Conservation (phyloP, 2,888 invertebrate genomes). For the Drosophila tripunctata region DNA sequence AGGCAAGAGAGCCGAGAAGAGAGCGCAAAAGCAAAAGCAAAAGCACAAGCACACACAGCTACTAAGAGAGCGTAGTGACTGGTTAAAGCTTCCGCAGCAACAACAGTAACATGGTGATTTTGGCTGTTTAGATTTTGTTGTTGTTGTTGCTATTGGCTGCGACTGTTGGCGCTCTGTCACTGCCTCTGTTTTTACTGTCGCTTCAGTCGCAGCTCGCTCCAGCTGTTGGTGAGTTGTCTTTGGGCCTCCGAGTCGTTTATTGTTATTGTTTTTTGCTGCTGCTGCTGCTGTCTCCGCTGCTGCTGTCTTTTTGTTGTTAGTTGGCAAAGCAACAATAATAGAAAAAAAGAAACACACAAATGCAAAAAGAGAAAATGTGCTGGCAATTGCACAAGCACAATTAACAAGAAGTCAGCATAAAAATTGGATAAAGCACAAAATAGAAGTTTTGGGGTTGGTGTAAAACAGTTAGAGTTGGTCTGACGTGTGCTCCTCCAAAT, state of each 20-base stretch:
- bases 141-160: slow-evolving; percentile 19
- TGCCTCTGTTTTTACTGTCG: slow-evolving; percentile 10
- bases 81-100: slow-evolving; percentile 27
- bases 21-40: slow-evolving; percentile 1
- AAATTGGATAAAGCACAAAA: background rate
- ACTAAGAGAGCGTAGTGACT: slow-evolving; percentile 19
- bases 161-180: slow-evolving; percentile 12
- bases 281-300: slow-evolving; percentile 1
- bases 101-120: slow-evolving; percentile 35
- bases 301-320: slow-evolving; percentile 17
- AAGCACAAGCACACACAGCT: too few species aligned
- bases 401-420: background rate
- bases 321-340: slow-evolving; percentile 12
- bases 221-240: slow-evolving; percentile 70
- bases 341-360: slow-evolving; percentile 5
- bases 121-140: slow-evolving; percentile 44
- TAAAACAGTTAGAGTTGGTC: background rate
- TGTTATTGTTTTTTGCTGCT: slow-evolving; percentile 1
- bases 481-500: slow-evolving; percentile 38
- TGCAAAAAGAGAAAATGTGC: slow-evolving; percentile 68
- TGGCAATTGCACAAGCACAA: slow-evolving; percentile 54
- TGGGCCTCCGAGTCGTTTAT: slow-evolving; percentile 16
- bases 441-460: background rate
- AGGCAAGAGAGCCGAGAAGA: background rate
- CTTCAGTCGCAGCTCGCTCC: slow-evolving; percentile 66